These are phyloP conservation scores for Phoebastria nigripes DNA, from an alignment of 2,797 vertebrate species.

Conservation along the genomic window DNA sequence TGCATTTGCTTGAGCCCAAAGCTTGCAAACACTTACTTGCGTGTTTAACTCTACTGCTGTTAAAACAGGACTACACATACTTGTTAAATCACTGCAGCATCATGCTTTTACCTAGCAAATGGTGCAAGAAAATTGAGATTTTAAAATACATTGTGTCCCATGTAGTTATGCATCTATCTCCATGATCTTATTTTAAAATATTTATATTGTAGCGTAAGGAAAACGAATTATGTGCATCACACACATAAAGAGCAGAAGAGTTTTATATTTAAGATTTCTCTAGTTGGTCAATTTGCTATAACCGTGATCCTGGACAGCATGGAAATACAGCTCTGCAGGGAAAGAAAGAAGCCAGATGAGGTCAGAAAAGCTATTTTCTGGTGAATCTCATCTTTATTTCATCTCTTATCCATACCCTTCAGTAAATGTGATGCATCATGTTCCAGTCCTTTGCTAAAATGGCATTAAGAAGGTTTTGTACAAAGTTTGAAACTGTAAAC, in stretches of 20 bases:
- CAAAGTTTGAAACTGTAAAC: not conserved
- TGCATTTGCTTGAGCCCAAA: not conserved
- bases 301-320: not conserved
- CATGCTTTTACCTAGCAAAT: not conserved
- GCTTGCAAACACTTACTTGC: not conserved
- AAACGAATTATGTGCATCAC: not conserved
- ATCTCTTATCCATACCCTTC: not conserved
- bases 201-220: not conserved
- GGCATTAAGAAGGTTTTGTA: not conserved
- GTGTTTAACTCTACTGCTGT: not conserved
- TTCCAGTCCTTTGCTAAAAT: not conserved
- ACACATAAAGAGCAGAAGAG: not conserved
- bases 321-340: not conserved
- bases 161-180: not conserved
- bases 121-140: not conserved
- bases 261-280: not conserved
- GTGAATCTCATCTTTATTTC: slow-evolving; percentile 30
- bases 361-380: slow-evolving; percentile 30
- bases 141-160: not conserved
- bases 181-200: not conserved
- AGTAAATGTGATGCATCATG: not conserved
- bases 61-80: not conserved
- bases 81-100: not conserved
- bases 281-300: not conserved
- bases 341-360: slow-evolving; percentile 5